Evolutionary conservation across 1,140 invertebrate genomes (phyloP).

Genomic region (Papilio helenus): DNA sequence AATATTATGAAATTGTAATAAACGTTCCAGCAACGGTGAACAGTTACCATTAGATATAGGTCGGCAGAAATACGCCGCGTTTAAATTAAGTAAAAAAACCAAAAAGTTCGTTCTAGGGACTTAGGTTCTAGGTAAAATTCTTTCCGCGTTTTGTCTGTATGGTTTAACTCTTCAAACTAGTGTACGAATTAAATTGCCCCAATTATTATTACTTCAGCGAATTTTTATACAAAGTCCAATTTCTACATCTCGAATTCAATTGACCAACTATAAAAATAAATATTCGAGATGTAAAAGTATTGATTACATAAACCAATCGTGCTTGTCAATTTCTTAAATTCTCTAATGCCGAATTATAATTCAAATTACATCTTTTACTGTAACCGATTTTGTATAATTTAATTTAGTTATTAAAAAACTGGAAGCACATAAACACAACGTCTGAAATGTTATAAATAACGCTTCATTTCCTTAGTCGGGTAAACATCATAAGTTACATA

Average conservation of each 20-base stretch:
- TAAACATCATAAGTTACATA: constrained; percentile 44
- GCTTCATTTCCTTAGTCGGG: constrained; percentile 44
- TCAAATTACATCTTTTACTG: background rate
- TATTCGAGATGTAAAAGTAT: constrained; percentile 13
- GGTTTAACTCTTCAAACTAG: background rate
- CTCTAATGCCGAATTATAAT: constrained; percentile 30
- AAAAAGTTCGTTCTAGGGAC: constrained; percentile 82
- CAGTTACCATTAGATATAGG: constrained; percentile 79
- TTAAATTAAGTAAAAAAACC: constrained; percentile 77
- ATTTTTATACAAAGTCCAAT: background rate
- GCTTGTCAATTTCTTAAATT: background rate
- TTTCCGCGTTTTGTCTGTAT: constrained; percentile 35
- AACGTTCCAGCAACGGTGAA: constrained; percentile 82
- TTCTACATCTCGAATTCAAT: background rate
- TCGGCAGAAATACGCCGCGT: constrained; percentile 62
- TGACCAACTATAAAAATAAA: background rate
- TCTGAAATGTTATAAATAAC: constrained; percentile 25
- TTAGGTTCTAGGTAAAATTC: constrained; percentile 76
- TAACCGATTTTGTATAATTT: constrained; percentile 22
- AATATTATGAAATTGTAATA: constrained; percentile 72
- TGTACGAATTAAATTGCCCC: constrained; percentile 35
- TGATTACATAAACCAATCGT: background rate
- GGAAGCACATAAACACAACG: constrained; percentile 11
- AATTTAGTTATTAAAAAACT: constrained; percentile 32
- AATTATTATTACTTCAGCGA: constrained; percentile 15